Base-by-base conservation (phyloP, 2,888 invertebrate species). In the Dione vanillae region DNA sequence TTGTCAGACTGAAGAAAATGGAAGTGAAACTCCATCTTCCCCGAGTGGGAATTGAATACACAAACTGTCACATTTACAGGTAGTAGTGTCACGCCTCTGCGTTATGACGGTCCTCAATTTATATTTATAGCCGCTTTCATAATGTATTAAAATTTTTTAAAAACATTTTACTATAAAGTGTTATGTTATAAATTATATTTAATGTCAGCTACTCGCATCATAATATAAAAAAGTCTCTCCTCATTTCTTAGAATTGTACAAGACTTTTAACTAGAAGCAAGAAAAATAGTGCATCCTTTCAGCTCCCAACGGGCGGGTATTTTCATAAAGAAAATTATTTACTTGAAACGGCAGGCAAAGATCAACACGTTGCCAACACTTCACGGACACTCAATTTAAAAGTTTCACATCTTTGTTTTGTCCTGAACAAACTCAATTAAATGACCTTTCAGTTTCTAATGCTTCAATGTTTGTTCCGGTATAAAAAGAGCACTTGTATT, bases 351-450 rank as follows among this genome's bases (percentile, higher is more conserved):
- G 75, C 84, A 87, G 85, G 84, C 72, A 86, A 92, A 93, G 92
- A 93, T 92, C 92, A 93, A 93, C 93, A 92, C 92, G 91, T 90
- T 85, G 88, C 82, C 89, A 89, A 91, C 92, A 92, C 92, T 92
- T 91, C 88, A 86, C 87, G 90, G 90, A 89, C 91, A 88, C 87
- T 91, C 92, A 92, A 93, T 93, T 93, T 93, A 93, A 92, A 93
- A 90, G 88, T 92, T 90, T 86, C 79, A 78, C 79, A 76, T 91
- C 91, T 93, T 92, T 92, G 92, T 93, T 92, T 92, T 91, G 89
- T 91, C 91, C 92, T 92, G 90, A 92, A 90, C 91, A 93, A 92
- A 93, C 92, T 91, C 91, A 92, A 92, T 92, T 92, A 92, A 88
- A 86, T 91, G 88, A 87, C 87, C 87, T 89, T 88, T 88, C 86